Conservation (phyloP, 2,888 invertebrate genomes). For the Nematopogon swammerdamellus region DNA sequence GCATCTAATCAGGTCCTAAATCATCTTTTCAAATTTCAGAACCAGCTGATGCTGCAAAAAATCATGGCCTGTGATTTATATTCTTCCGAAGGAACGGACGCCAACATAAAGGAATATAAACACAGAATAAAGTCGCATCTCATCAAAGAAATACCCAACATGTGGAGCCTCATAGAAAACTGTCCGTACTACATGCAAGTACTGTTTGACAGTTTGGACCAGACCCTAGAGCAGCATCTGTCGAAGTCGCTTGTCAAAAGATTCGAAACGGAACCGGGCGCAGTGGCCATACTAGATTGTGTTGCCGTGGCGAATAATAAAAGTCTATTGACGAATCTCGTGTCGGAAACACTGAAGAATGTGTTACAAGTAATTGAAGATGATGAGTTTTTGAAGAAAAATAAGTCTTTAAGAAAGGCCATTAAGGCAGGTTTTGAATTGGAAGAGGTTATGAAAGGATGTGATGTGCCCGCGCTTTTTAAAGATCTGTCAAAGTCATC, state of each 20-base stretch:
- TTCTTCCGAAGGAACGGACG: conserved; percentile 13
- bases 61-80: conserved; percentile 25
- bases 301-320: conserved; percentile 26
- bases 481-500: conserved; percentile 16
- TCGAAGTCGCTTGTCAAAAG: conserved; percentile 31
- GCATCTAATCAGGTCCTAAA: too few species aligned
- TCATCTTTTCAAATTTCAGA: conserved; percentile 24
- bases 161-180: conserved; percentile 18
- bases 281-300: conserved; percentile 19
- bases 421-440: conserved; percentile 31
- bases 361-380: conserved; percentile 29
- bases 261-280: conserved; percentile 17
- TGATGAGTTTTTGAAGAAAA: conserved; percentile 13
- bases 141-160: conserved; percentile 22
- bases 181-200: conserved; percentile 23
- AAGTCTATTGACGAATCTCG: conserved; percentile 24
- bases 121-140: conserved; percentile 25
- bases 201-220: conserved; percentile 28
- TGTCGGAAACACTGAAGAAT: conserved; percentile 30
- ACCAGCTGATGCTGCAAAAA: conserved; percentile 31
- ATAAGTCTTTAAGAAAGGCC: conserved; percentile 22
- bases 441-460: conserved; percentile 21
- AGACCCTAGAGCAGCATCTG: conserved; percentile 23
- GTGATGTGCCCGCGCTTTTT: conserved; percentile 23
- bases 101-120: conserved; percentile 12